These are phyloP conservation scores for Chaetura pelagica DNA, from an alignment of 2,113 vertebrate species.

Conservation along the genomic window DNA sequence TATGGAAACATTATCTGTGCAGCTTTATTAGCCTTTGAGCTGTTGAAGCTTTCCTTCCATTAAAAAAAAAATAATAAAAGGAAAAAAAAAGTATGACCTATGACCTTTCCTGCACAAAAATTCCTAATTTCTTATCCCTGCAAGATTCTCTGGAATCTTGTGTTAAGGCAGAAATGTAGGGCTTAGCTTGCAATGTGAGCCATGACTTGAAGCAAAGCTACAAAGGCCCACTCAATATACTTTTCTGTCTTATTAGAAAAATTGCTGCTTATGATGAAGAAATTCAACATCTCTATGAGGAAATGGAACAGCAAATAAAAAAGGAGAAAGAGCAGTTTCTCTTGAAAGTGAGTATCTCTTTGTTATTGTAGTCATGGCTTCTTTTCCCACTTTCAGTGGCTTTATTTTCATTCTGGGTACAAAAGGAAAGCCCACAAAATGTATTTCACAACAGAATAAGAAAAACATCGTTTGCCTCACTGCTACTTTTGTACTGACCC, in stretches of 20 bases:
- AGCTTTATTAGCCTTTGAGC: background rate
- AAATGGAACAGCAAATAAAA: slow-evolving; percentile 96
- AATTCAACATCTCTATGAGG: slow-evolving; percentile 90
- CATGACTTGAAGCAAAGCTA: background rate
- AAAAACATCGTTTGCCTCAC: background rate
- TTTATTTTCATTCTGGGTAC: background rate
- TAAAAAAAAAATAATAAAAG: background rate
- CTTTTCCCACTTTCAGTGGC: background rate
- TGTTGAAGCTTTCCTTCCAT: background rate
- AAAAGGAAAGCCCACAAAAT: background rate
- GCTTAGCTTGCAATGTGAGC: background rate
- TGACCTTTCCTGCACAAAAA: background rate
- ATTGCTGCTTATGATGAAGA: slow-evolving; percentile 87
- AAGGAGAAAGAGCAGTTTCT: slow-evolving; percentile 89
- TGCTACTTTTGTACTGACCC: background rate
- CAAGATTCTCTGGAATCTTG: background rate
- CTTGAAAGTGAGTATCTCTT: slow-evolving; percentile 79
- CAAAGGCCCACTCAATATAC: background rate
- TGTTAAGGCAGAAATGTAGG: background rate
- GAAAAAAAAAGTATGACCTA: background rate
- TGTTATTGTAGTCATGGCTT: background rate
- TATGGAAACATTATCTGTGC: background rate
- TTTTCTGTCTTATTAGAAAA: slow-evolving; percentile 80
- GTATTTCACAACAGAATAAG: background rate
- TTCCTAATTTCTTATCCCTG: background rate